Conservation (phyloP, 2,797 vertebrate species). For the Acestrorhynchus altus region DNA sequence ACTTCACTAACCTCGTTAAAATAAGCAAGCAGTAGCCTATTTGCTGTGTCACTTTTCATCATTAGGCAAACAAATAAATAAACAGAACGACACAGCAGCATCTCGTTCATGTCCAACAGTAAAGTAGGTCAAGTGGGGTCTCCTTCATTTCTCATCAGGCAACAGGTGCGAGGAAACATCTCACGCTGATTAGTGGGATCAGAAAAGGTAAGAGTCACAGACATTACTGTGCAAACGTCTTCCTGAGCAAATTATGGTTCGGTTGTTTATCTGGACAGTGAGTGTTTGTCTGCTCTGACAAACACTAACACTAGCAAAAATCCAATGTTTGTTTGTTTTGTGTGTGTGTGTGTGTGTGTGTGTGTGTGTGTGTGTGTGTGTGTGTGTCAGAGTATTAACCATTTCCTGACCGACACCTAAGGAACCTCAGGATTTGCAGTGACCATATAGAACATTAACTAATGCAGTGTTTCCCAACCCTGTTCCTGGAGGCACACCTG, state of each 20-base stretch:
- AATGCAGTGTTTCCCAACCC: no score
- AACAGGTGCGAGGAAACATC: slow-evolving; percentile 46
- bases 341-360: no score
- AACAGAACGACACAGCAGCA: background rate
- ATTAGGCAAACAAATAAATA: background rate
- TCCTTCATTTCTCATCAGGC: slow-evolving; percentile 37
- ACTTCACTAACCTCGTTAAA: slow-evolving; percentile 3
- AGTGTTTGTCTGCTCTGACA: background rate
- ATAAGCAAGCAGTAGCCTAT: slow-evolving; percentile 31
- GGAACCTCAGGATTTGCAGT: no score
- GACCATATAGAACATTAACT: no score
- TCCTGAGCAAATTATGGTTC: background rate
- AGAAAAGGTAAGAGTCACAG: slow-evolving; percentile 10
- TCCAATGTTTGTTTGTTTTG: no score
- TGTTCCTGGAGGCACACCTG: no score
- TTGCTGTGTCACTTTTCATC: slow-evolving; percentile 41
- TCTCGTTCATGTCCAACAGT: background rate
- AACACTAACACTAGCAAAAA: background rate
- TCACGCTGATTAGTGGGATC: slow-evolving; percentile 34
- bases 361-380: no score
- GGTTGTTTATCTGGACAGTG: background rate
- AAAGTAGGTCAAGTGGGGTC: slow-evolving; percentile 17
- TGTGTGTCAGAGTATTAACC: background rate
- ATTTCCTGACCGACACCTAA: no score
- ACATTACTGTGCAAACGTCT: background rate